These are phyloP conservation scores for Phalacrocorax carbo DNA, from an alignment of 2,113 vertebrate genomes.

Conservation along the genomic window DNA sequence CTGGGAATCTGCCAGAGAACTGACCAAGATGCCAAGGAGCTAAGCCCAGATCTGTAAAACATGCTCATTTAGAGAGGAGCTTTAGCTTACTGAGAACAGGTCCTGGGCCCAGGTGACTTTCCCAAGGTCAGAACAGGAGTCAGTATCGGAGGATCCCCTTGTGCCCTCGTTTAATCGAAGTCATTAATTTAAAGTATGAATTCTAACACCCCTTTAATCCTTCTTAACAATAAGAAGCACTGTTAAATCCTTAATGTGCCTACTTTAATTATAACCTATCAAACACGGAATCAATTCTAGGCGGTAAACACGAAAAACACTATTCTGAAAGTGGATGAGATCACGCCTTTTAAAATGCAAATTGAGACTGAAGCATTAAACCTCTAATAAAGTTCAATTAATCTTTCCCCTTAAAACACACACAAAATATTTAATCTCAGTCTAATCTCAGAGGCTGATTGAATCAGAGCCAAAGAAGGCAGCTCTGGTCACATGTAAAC, in stretches of 20 bases:
- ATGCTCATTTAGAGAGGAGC: rapidly evolving
- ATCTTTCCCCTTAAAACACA: conserved; percentile 51
- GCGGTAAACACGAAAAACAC: conserved; percentile 36
- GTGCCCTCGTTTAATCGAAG: conserved; percentile 33
- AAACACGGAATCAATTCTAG: conserved; percentile 49
- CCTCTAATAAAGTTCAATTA: conserved; percentile 67
- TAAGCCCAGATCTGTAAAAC: background rate
- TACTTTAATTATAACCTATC: conserved; percentile 66
- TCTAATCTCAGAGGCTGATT: background rate
- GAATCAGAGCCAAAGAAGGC: background rate
- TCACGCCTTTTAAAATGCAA: conserved; percentile 66
- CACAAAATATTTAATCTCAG: conserved; percentile 56
- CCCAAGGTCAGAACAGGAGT: conserved; percentile 46
- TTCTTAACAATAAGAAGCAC: conserved; percentile 52
- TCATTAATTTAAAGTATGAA: conserved; percentile 53
- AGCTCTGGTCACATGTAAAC: background rate
- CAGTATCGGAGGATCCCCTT: background rate
- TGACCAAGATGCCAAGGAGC: background rate
- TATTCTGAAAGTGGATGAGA: conserved; percentile 34
- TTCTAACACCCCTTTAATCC: conserved; percentile 59
- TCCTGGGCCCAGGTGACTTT: background rate
- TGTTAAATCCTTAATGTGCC: conserved; percentile 66
- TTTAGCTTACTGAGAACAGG: too few relatives aligned
- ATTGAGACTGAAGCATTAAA: conserved; percentile 50
- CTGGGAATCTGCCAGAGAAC: background rate